Evolutionary conservation across 2,888 invertebrate genomes (phyloP).

Genomic region (Parnassius apollo): DNA sequence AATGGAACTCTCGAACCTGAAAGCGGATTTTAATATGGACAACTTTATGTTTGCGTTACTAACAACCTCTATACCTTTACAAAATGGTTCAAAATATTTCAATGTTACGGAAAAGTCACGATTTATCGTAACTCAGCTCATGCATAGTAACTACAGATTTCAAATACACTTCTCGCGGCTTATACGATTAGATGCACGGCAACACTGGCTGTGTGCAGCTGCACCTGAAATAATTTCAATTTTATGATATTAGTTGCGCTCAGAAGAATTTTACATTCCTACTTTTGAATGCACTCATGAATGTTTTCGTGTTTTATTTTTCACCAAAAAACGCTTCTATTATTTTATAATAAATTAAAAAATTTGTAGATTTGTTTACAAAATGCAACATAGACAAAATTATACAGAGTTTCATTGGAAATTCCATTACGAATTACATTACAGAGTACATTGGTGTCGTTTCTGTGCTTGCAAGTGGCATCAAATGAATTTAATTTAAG

Average conservation of each 20-base stretch:
- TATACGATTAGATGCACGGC: conserved; percentile 15
- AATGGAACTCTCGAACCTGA: conserved; percentile 63
- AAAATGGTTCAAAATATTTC: background rate
- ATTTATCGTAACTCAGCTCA: conserved; percentile 11
- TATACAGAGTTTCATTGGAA: too few species aligned
- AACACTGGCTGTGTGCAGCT: background rate
- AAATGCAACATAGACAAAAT: too few species aligned
- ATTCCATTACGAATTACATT: too few species aligned
- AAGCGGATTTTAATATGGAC: conserved; percentile 60
- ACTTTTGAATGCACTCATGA: too few species aligned
- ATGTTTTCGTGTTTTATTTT: too few species aligned
- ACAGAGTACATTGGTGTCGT: too few species aligned
- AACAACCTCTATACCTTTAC: background rate
- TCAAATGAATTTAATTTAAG: too few species aligned
- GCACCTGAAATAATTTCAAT: background rate
- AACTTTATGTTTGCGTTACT: conserved; percentile 25
- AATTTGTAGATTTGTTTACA: too few species aligned
- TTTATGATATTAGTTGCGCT: background rate
- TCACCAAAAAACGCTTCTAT: too few species aligned
- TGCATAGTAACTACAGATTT: conserved; percentile 20
- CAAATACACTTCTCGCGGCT: conserved; percentile 22
- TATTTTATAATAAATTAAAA: too few species aligned
- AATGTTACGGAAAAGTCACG: background rate
- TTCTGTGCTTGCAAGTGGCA: too few species aligned
- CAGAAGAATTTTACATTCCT: too few species aligned